Evolutionary conservation across 2,113 vertebrate species (phyloP).

Genomic region (Peucedramus taeniatus): DNA sequence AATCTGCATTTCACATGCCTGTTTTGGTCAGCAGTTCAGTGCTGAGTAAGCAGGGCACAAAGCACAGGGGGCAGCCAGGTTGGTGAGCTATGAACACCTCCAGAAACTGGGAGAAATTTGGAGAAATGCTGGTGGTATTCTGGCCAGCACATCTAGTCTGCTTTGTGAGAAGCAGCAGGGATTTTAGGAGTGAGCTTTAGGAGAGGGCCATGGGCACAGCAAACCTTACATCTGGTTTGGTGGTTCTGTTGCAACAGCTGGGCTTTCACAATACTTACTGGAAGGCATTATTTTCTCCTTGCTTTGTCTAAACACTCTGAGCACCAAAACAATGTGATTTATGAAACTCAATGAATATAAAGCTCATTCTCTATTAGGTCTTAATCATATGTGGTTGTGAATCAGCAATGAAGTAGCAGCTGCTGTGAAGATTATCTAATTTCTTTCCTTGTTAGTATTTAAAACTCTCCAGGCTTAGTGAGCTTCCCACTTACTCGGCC

Average conservation of each 20-base stretch:
- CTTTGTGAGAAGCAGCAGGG: neutral
- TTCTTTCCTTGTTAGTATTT: slow-evolving; percentile 37
- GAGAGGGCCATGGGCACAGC: neutral
- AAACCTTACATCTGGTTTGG: neutral
- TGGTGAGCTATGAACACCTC: neutral
- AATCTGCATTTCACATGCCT: neutral
- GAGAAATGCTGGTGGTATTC: neutral
- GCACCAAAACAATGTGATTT: slow-evolving; percentile 20
- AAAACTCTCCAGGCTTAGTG: neutral
- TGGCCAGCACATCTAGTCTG: neutral
- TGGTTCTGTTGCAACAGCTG: neutral
- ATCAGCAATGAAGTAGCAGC: neutral
- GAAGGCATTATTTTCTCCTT: slow-evolving; percentile 32
- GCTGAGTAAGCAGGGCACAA: neutral
- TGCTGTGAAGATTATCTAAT: neutral
- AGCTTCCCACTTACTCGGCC: slow-evolving; percentile 9
- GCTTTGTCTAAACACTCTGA: slow-evolving; percentile 22
- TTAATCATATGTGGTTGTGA: slow-evolving; percentile 9
- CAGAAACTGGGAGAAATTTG: neutral
- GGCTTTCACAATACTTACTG: slow-evolving; percentile 31
- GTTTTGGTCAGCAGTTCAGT: neutral
- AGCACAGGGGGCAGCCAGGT: neutral
- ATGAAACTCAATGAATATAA: neutral
- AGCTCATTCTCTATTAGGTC: neutral
- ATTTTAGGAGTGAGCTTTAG: neutral